Evolutionary conservation across 2,113 vertebrate genomes (phyloP).

Genomic region (Coregonus clupeaformis): DNA sequence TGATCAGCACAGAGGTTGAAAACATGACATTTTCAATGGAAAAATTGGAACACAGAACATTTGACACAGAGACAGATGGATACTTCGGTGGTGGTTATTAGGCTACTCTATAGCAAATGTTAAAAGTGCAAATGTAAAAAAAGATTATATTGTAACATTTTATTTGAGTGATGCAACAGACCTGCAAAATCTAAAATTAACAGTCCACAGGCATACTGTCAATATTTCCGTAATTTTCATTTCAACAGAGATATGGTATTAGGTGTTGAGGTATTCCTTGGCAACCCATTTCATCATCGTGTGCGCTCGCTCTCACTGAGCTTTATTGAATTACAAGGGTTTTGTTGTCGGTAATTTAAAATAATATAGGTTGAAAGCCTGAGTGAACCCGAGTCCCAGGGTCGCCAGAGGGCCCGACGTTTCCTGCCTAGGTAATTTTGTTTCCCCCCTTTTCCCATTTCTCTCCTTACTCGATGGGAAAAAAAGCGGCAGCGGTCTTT

Average conservation of each 20-base stretch:
- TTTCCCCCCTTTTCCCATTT: conserved; percentile 9
- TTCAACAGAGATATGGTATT: background rate
- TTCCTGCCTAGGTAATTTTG: conserved; percentile 50
- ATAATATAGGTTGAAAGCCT: conserved; percentile 33
- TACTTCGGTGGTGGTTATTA: background rate
- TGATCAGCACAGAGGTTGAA: conserved; percentile 25
- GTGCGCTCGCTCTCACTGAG: background rate
- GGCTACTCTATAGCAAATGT: background rate
- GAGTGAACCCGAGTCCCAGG: conserved; percentile 35
- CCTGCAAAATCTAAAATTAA: too few relatives aligned
- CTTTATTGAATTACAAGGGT: conserved; percentile 29
- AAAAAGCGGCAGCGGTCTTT: conserved; percentile 37
- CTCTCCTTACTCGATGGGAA: conserved; percentile 19
- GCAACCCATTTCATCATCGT: conserved; percentile 34
- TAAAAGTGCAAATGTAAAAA: background rate
- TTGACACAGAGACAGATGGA: background rate
- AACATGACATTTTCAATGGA: conserved; percentile 1
- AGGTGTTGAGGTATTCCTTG: conserved; percentile 13
- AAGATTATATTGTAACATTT: too few relatives aligned
- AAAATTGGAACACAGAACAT: background rate
- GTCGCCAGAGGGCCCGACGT: conserved; percentile 28
- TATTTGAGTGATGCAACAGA: background rate
- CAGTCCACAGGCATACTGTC: too few relatives aligned
- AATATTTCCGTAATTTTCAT: background rate
- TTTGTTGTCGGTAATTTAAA: conserved; percentile 35